These are phyloP conservation scores for Protobothrops flavoviridis DNA, from an alignment of 2,113 vertebrate genomes.

Conservation along the genomic window DNA sequence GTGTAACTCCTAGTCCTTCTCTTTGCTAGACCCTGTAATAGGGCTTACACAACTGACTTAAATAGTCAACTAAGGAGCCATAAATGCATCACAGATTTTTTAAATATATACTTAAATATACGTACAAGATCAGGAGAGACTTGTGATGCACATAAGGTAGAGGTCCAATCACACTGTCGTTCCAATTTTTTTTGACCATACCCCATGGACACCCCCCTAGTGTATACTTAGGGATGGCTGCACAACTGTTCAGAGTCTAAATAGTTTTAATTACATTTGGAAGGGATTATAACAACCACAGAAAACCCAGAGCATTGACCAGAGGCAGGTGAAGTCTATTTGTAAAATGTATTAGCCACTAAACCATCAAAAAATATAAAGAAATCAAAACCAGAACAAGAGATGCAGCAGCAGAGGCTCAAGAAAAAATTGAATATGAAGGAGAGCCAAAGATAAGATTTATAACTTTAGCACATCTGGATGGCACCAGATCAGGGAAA, in stretches of 20 bases:
- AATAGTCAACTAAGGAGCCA: not conserved
- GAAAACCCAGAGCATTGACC: not conserved
- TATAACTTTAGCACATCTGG: not conserved
- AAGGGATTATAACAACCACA: not conserved
- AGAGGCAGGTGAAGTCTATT: not conserved
- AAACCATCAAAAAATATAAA: not conserved
- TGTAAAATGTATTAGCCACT: not conserved
- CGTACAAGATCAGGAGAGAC: not conserved
- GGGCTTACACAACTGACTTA: not conserved
- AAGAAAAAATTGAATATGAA: not conserved
- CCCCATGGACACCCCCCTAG: too few species aligned
- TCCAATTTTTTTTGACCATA: too few species aligned
- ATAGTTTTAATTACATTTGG: not conserved
- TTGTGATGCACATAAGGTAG: not conserved
- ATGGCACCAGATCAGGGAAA: not conserved
- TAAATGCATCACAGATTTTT: not conserved
- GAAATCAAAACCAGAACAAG: not conserved
- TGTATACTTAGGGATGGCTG: not conserved
- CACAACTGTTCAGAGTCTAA: not conserved
- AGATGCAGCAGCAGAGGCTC: not conserved
- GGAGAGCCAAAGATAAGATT: not conserved
- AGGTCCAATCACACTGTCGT: not conserved
- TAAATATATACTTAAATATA: not conserved
- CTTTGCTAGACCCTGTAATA: fast-evolving
- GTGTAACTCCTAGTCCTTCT: too few species aligned